Percentiles rank a stretch among this genome's conserved stretches.
Evolutionary conservation across 1,140 invertebrate genomes (phyloP).

Genomic region (Bombus ignitus): DNA sequence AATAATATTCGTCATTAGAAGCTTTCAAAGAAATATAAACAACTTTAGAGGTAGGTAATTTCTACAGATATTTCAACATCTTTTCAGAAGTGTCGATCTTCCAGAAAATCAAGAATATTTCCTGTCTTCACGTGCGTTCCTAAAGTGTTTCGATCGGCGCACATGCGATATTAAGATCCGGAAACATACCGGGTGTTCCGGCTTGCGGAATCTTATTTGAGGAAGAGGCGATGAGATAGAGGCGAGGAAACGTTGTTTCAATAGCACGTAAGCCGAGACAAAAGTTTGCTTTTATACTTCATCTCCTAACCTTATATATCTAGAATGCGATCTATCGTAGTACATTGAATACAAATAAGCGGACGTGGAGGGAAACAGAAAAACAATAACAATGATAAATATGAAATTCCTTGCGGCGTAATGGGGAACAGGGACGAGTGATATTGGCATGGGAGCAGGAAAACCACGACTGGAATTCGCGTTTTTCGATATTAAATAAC

Average conservation of each 20-base stretch:
- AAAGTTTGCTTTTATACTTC: constrained; percentile 62
- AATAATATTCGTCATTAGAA: background rate
- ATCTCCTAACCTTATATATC: constrained; percentile 53
- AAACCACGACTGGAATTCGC: constrained; percentile 51
- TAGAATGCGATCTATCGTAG: constrained; percentile 61
- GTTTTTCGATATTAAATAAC: constrained; percentile 66
- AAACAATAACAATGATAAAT: constrained; percentile 76
- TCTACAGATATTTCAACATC: background rate
- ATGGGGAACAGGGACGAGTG: constrained; percentile 44
- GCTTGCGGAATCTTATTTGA: constrained; percentile 37
- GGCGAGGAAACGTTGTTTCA: constrained; percentile 51
- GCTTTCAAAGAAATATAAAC: background rate
- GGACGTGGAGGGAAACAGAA: constrained; percentile 38
- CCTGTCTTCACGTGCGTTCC: background rate
- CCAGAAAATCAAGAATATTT: background rate
- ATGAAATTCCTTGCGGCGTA: constrained; percentile 67
- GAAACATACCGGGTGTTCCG: background rate
- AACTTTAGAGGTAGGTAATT: background rate
- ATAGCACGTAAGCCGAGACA: constrained; percentile 47
- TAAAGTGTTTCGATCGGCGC: background rate
- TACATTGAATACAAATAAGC: constrained; percentile 75
- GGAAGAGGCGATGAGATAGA: background rate
- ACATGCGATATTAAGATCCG: background rate
- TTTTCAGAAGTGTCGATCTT: background rate
- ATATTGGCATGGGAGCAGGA: constrained; percentile 53